Percentiles rank a stretch among this genome's conserved stretches.
Evolutionary conservation across 2,888 invertebrate genomes (phyloP).

Genomic region (Acholoe squamosa): DNA sequence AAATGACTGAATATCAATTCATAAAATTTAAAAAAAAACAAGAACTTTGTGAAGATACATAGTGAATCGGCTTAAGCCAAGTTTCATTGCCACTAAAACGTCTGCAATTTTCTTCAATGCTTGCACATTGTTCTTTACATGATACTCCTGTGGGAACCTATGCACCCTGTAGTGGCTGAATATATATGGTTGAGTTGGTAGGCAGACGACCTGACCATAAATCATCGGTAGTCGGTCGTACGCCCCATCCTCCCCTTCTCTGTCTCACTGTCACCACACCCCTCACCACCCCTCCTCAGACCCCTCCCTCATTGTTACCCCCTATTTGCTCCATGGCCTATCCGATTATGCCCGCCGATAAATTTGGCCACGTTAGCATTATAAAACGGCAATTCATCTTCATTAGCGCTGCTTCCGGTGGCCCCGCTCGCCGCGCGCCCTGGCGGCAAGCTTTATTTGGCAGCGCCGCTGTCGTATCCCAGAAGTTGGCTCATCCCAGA

Average conservation of each 20-base stretch:
- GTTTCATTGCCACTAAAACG: too few species aligned
- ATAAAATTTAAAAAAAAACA: too few species aligned
- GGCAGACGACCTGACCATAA: neutral
- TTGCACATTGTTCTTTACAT: too few species aligned
- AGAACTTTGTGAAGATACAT: too few species aligned
- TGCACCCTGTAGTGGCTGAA: neutral
- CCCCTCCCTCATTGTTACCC: constrained; percentile 42
- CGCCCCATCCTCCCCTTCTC: neutral
- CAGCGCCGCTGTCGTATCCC: too few species aligned
- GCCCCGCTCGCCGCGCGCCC: constrained; percentile 30
- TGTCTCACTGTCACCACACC: constrained; percentile 31
- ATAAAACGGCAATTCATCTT: constrained; percentile 62
- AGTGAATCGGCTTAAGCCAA: too few species aligned
- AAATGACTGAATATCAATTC: too few species aligned
- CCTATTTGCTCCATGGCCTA: constrained; percentile 60
- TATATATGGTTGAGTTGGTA: neutral
- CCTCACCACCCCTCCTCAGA: neutral
- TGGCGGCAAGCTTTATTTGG: constrained; percentile 8
- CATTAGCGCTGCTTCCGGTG: constrained; percentile 58
- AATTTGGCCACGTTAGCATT: constrained; percentile 54
- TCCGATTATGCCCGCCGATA: constrained; percentile 62
- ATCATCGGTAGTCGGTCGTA: neutral
- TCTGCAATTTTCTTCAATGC: too few species aligned
- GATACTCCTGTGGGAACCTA: too few species aligned
- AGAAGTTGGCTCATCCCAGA: too few species aligned